Evolutionary conservation across 92 coral and sea anemone species (phyloP).

Genomic region (Plumapathes pennacea): DNA sequence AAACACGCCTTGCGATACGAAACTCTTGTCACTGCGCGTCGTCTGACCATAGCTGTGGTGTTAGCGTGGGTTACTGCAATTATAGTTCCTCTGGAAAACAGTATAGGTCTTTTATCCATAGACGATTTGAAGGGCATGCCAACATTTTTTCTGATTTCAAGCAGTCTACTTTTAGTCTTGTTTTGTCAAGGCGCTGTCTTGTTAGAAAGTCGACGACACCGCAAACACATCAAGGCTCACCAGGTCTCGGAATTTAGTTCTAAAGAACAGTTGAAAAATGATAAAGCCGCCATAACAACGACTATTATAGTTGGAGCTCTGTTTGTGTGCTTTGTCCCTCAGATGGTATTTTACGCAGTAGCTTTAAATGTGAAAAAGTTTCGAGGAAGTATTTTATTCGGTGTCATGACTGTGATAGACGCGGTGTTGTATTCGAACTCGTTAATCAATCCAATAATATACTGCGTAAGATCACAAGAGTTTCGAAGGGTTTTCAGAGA

Average conservation of each 20-base stretch:
- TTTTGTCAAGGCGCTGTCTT: slow-evolving; percentile 8
- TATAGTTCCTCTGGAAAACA: no score
- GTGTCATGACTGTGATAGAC: no score
- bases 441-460: no score
- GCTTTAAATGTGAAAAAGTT: no score
- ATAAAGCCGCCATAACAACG: slow-evolving; percentile 3
- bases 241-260: slow-evolving; percentile 4
- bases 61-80: neutral
- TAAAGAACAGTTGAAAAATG: neutral
- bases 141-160: neutral
- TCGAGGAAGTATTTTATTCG: no score
- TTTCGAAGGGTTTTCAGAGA: no score
- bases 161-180: no score
- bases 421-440: no score
- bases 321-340: neutral
- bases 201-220: slow-evolving; percentile 4
- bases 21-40: neutral
- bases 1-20: neutral
- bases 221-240: slow-evolving; percentile 2
- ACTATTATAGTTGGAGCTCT: neutral
- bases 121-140: neutral
- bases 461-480: no score
- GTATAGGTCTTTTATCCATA: neutral
- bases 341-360: no score
- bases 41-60: neutral